Evolutionary conservation across 2,797 vertebrate species (phyloP).

Genomic region (Cossypha caffra): DNA sequence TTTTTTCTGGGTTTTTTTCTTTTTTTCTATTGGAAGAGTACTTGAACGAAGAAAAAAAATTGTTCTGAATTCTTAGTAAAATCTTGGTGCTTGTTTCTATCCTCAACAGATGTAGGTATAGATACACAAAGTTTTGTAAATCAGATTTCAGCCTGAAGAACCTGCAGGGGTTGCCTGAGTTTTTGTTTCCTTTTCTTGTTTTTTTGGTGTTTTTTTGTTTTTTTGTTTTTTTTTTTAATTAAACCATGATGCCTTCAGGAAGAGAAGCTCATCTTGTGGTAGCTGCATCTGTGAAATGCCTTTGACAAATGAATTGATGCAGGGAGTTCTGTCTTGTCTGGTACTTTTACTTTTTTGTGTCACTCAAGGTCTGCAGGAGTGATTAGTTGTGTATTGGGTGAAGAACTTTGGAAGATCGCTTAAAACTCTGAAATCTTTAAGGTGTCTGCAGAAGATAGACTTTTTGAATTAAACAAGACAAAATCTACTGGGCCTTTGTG

Average conservation of each 20-base stretch:
- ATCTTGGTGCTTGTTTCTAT: neutral
- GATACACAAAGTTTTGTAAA: neutral
- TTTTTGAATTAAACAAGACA: neutral
- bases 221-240: neutral
- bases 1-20: too few species aligned
- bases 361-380: neutral
- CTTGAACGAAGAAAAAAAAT: neutral
- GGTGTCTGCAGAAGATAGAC: neutral
- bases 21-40: neutral
- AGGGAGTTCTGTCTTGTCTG: neutral
- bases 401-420: neutral
- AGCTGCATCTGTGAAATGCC: neutral
- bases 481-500: neutral
- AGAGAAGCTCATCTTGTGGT: neutral
- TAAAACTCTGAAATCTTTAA: neutral
- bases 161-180: fast-evolving
- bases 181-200: neutral
- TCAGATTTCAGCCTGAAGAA: neutral
- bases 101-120: neutral
- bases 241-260: neutral
- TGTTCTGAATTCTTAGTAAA: neutral
- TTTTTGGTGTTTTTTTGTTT: too few species aligned
- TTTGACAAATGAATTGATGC: neutral
- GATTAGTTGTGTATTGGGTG: neutral
- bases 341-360: neutral